Evolutionary conservation across 2,888 invertebrate species (phyloP), one percentile per base, ranked within the genome.

Genomic region (Corythucha ciliata): DNA sequence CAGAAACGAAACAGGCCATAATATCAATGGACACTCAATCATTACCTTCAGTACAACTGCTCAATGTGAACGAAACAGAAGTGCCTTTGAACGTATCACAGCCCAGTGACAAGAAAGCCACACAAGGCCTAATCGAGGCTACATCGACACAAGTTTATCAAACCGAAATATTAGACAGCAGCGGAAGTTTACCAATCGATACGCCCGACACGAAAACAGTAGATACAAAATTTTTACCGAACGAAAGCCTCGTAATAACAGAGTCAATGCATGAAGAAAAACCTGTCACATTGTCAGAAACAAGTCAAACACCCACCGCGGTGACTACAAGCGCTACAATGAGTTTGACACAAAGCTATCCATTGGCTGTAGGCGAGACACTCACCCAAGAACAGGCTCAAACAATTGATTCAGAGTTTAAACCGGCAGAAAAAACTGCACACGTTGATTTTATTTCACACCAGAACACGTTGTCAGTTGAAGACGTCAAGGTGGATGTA

Each of bases 181-280:
- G 56, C 27, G 51, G 34, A 12, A 33, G 36, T 45, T 48, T 53
- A 18, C 21, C 33, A 21, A 25, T 52, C 14, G 32, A 22, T 33
- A 65, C 70, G 27, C 61, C 69, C 10, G 69, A 72, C 48, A 67
- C 66, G 39, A 78, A 76, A 62, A 73, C 65, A 37, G 84, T 82
- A 2, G 72, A 69, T 44, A 59, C 83, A 5, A 73, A 74, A 53
- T 65, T 83, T 34, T 71, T 75, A 53, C 77, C 80, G 62, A 75
- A 77, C 60, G 74, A 77, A 57, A 78, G 82, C 44, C 67, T 77
- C 48, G 69, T 76, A 41, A 76, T 75, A 51, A 70, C 68, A 50
- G 76, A 75, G 66, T 77, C 76, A 14, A 69, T 72, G 55, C 64
- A 71, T n/a, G 72, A 74, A 45, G 83, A 85, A 64, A 73, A 73